Conservation (phyloP, 2,113 vertebrate genomes). For the Notarius quadriscutis region DNA sequence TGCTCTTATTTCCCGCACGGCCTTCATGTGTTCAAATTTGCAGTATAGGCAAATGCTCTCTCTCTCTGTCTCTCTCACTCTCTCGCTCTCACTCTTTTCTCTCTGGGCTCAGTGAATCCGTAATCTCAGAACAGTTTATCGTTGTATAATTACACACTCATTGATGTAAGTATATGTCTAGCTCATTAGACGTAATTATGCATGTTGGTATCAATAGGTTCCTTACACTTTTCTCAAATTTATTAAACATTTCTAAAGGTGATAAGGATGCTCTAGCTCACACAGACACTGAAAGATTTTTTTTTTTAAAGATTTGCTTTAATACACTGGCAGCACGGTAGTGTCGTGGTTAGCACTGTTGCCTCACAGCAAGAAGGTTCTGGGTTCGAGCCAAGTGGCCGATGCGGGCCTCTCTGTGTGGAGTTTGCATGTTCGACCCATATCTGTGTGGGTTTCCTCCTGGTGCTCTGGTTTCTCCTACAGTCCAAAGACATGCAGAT, state of each 20-base stretch:
- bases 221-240: neutral
- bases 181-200: neutral
- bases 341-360: too few species aligned
- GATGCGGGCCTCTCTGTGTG: too few species aligned
- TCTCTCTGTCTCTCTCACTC: neutral
- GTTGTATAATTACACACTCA: slow-evolving; percentile 16
- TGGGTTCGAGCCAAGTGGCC: too few species aligned
- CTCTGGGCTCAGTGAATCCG: neutral
- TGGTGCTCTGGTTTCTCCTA: too few species aligned
- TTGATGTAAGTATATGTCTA: neutral
- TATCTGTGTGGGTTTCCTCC: too few species aligned
- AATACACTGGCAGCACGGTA: neutral
- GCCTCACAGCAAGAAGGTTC: too few species aligned
- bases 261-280: neutral
- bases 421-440: too few species aligned
- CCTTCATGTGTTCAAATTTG: slow-evolving; percentile 52
- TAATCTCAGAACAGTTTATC: slow-evolving; percentile 1
- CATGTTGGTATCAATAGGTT: neutral
- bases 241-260: neutral
- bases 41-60: neutral
- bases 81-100: slow-evolving; percentile 28
- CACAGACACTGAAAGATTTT: neutral
- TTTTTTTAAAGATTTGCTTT: neutral
- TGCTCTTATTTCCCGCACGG: slow-evolving; percentile 68
- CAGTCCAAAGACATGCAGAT: too few species aligned